Base-by-base conservation (phyloP, 2,797 vertebrate genomes). In the Rousettus madagascariensis region DNA sequence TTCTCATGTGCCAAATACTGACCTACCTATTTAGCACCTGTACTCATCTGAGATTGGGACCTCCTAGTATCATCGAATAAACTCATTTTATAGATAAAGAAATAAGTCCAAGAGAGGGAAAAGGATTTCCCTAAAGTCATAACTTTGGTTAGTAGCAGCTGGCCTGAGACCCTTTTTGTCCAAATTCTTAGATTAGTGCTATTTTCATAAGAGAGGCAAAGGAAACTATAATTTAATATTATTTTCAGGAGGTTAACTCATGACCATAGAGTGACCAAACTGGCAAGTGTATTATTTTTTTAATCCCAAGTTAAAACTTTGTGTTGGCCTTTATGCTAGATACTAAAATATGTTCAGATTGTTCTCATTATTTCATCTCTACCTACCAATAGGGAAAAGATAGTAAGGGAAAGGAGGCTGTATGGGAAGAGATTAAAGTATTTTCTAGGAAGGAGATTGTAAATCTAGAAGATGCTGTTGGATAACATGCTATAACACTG, bases 201-300 rank as follows among this genome's bases (percentile, higher is more conserved):
- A 43, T 92, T 96, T 92, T 79, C n/a, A 91, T 75, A 53, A 1
- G 6, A 63, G 24, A 92, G 19, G 2, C 30, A 82, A 92, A 88
- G 28, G 11, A 86, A 20, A 75, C 5, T 8, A 46, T 65, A 15
- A 86, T 71, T 94, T 92, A 43, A 83, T 49, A 83, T 79, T 78
- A 3, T 66, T 92, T 96, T 97, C 36, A 84, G 33, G 2, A 91
- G 94, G 61, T 72, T 86, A 71, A 63, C 30, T 86, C 19, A 84
- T 84, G 41, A 53, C 22, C 36, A 19, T 4, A 51, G 30, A 72
- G 12, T 65, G 78, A 95, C 36, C 13, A 82, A 94, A 65, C 4
- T 38, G 57, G 17, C 7, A 89, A 20, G 2, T 33, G 43, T 88
- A 78, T 49, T 88, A 78, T 74, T 74, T 72, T 72, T 30, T 88